phyloP scores from a whole-genome alignment of 2,888 invertebrate genomes.

The Eristalis intricaria region DNA sequence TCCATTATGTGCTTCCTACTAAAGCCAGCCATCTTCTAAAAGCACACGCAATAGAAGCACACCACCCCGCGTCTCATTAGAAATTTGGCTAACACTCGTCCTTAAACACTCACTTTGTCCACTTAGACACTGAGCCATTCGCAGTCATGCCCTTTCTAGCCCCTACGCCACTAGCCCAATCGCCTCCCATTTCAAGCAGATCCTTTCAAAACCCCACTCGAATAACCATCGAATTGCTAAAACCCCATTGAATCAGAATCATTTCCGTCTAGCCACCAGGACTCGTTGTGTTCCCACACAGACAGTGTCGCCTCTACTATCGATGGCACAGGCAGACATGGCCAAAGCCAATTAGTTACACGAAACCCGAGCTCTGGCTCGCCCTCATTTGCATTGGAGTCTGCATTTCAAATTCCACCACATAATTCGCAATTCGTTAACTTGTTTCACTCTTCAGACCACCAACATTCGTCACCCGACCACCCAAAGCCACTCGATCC shows the following conservation, averaged over 20 bases:
- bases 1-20: too few species aligned
- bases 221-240: too few species aligned
- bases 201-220: too few species aligned
- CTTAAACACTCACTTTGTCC: too few species aligned
- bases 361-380: constrained; percentile 21
- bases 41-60: too few species aligned
- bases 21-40: too few species aligned
- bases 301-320: not conserved
- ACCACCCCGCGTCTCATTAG: too few species aligned
- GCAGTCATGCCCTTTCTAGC: too few species aligned
- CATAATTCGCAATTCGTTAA: constrained; percentile 60
- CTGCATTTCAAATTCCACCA: constrained; percentile 40
- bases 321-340: constrained; percentile 3
- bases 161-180: too few species aligned
- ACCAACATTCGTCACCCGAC: not conserved
- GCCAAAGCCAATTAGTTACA: constrained; percentile 49
- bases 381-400: constrained; percentile 42
- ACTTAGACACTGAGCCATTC: too few species aligned
- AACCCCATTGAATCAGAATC: not conserved
- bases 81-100: too few species aligned
- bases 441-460: constrained; percentile 30
- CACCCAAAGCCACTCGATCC: constrained; percentile 6
- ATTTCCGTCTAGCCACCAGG: not conserved
- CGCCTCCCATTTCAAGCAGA: too few species aligned
- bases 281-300: not conserved